Conservation (phyloP, 1,140 invertebrate genomes). For the Drosophila eugracilis region DNA sequence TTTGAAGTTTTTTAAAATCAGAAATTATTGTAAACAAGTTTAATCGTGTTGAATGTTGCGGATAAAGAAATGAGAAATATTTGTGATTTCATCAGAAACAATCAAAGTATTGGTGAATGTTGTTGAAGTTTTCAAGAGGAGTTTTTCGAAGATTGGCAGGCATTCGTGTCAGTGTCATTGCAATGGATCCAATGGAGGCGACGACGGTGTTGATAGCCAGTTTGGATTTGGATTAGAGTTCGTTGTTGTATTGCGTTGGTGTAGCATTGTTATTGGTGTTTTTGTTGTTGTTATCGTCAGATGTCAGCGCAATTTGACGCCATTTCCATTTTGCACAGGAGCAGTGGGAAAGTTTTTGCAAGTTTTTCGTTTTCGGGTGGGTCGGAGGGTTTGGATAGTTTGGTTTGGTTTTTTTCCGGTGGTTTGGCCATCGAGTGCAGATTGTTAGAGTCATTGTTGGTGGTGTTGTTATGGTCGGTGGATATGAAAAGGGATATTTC, state of each 20-base stretch:
- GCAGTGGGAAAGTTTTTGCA: constrained; percentile 65
- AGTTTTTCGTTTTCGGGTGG: constrained; percentile 48
- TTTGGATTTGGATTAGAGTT: constrained; percentile 21
- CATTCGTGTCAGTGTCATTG: constrained; percentile 68
- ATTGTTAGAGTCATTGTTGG: constrained; percentile 34
- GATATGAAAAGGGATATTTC: constrained; percentile 79
- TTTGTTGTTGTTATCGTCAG: constrained; percentile 61
- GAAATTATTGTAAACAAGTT: neutral
- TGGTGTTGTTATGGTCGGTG: constrained; percentile 49
- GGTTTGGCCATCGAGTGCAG: constrained; percentile 49
- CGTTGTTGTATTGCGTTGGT: constrained; percentile 22
- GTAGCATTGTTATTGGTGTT: constrained; percentile 27
- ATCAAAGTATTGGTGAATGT: too few species aligned
- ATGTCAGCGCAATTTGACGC: constrained; percentile 84
- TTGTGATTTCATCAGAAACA: too few species aligned
- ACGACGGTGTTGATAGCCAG: constrained; percentile 24
- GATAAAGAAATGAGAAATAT: too few species aligned
- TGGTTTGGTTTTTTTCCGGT: constrained; percentile 27
- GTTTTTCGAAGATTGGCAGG: constrained; percentile 5
- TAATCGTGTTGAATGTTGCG: too few species aligned
- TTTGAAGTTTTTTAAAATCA: too few species aligned
- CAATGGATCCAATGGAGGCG: constrained; percentile 47
- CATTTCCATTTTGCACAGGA: constrained; percentile 70
- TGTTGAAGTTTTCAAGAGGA: neutral
- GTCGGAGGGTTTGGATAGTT: neutral